Base-by-base conservation (phyloP, 2,888 invertebrate genomes). In the Baccha elongata region DNA sequence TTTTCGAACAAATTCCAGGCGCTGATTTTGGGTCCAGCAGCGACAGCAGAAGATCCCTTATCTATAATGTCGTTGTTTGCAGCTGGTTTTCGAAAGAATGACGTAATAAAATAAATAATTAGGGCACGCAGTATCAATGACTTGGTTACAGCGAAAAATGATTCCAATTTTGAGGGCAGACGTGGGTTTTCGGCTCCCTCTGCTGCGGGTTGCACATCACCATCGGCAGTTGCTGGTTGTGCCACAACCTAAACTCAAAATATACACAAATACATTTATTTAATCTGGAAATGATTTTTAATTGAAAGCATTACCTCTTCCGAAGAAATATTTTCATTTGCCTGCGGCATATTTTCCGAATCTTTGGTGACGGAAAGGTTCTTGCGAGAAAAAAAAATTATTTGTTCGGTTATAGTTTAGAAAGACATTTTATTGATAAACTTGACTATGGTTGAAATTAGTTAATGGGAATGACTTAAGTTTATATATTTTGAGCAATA, bases 81-180 rank as follows among this genome's bases (percentile, higher is more conserved):
- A 64, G 93, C 88, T 35, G 94, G 92, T 86, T 94, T 93, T 55
- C 97, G 93, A 89, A 99, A 98, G 92, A 98, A 96, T 50, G 96
- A 96, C 83, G 96, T 96, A 44, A 99, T 95, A 88, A 98, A 97
- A 91, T 98, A 99, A 85, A 99, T 96, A 84, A 99, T 95, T 69
- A 98, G 91, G 78, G 96, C 97, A 86, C 98, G 93, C 65, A 98
- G 92, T 52, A 98, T 94, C 73, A 98, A 91, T 0, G 97, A 96
- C 91, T 98, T 98, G 6, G 95, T 93, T 80, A 98, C 93, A 0
- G 96, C 94, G 89, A 96, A 94, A 88, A 96, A 96, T 3, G 96
- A 95, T 89, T 96, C 96, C 91, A 94, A 89, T 90, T 93, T 93
- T 1, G 87, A 85, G 21, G 94, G 94, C 87, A 93, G 94, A 44